These are phyloP conservation scores for Buceros bicornis DNA, from an alignment of 2,797 vertebrate species.

Conservation along the genomic window DNA sequence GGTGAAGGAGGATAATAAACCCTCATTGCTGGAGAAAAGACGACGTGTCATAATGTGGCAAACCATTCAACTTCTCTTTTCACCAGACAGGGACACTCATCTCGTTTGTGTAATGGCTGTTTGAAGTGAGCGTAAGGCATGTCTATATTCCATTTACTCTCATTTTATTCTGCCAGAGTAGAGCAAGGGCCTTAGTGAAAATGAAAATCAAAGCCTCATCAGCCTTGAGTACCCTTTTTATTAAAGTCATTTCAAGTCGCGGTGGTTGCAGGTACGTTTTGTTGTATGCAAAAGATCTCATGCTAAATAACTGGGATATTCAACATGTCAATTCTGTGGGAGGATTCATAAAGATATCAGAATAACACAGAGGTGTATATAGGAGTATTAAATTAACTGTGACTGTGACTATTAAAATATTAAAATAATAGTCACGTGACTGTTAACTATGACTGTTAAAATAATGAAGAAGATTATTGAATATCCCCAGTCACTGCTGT, in stretches of 20 bases:
- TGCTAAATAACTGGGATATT: conserved; percentile 23
- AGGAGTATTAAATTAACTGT: conserved; percentile 10
- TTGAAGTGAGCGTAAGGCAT: background rate
- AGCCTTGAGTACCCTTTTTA: conserved; percentile 18
- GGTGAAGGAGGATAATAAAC: background rate
- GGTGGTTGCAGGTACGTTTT: conserved; percentile 24
- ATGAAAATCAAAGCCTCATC: conserved; percentile 46
- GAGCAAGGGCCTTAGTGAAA: background rate
- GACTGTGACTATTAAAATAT: too few relatives aligned
- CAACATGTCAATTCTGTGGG: background rate
- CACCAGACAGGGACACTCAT: background rate
- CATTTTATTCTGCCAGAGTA: conserved; percentile 16
- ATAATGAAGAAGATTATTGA: background rate
- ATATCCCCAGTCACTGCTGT: background rate
- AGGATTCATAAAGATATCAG: background rate
- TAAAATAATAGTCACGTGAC: too few relatives aligned
- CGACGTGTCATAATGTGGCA: conserved; percentile 7
- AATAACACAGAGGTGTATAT: background rate
- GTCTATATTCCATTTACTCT: background rate
- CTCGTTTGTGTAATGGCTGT: conserved; percentile 20
- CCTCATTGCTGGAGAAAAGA: background rate
- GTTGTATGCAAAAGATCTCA: background rate
- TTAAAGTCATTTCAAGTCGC: background rate
- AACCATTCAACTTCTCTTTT: background rate
- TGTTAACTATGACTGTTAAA: background rate